These are phyloP conservation scores for Chrysopilus asiliformis DNA, from an alignment of 2,888 invertebrate species.

Conservation along the genomic window DNA sequence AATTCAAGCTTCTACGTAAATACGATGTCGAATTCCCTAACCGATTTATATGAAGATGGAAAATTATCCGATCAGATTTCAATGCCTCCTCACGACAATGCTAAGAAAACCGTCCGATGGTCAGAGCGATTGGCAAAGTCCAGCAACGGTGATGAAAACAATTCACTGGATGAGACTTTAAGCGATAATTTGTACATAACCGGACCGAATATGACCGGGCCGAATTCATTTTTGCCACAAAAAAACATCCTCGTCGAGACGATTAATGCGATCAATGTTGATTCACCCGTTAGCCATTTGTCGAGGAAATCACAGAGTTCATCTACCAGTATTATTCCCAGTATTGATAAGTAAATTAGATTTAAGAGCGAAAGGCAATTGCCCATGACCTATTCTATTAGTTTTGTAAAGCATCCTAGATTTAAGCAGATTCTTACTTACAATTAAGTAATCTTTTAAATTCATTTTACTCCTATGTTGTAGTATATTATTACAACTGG, in stretches of 20 bases:
- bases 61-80: constrained; percentile 12
- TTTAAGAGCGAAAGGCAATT: too few species aligned
- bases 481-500: constrained; percentile 1
- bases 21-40: constrained; percentile 16
- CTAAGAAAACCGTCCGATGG: constrained; percentile 11
- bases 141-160: not conserved
- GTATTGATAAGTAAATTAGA: too few species aligned
- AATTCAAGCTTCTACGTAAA: constrained; percentile 16
- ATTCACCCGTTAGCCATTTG: constrained; percentile 10
- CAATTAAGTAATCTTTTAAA: too few species aligned
- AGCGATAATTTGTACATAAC: constrained; percentile 13
- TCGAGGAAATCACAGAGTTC: constrained; percentile 8
- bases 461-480: too few species aligned
- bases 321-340: constrained; percentile 10
- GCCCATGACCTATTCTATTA: too few species aligned
- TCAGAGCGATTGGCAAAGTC: constrained; percentile 1
- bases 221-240: constrained; percentile 10
- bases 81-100: constrained; percentile 4
- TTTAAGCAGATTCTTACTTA: too few species aligned
- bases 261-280: constrained; percentile 15
- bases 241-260: constrained; percentile 17
- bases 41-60: constrained; percentile 14
- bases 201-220: constrained; percentile 12
- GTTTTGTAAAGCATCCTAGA: too few species aligned
- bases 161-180: constrained; percentile 7